Base-by-base conservation (phyloP, 2,113 vertebrate species). In the Neodontobutis hainanensis region DNA sequence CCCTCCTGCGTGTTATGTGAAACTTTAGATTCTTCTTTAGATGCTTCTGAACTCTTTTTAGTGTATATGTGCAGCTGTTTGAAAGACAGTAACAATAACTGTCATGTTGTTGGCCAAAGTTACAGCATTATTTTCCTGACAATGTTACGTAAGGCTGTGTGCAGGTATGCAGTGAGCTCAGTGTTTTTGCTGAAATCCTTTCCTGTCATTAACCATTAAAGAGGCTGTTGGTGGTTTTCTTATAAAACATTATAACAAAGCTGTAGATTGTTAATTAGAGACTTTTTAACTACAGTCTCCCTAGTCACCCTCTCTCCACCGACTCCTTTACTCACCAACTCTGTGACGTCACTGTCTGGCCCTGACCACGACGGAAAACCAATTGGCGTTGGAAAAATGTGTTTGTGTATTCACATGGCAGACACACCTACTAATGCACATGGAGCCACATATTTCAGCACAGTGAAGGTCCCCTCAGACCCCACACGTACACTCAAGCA, bases 291-390 rank as follows among this genome's bases (percentile, higher is more conserved):
- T 61, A 0, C 11, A 58, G 32, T 70, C 55, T 66, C 42, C 40
- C 8, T 59, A 8, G 19, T 55, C 74, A 59, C 46, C 64, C 62
- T 64, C 44, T 59, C 52, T 60, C 6, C 19, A 11, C 34, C 32
- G 45, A 53, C 7, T 44, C 51, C 43, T 47, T 61, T 16, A 35
- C 60, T 38, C 65, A 43, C 60, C 48, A 60, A 0, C 55, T 62
- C 61, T 65, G 78, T 88, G 83, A 90, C 82, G 83, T 90, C 86
- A 90, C 71, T 53, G 68, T 83, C 80, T 87, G 86, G 84, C 77
- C 52, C 34, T 27, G 19, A 34, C 60, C 3, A 47, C 79, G 48
- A 80, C 81, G 89, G 86, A 90, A 90, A 90, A 88, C 67, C 77
- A 32, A 72, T 77, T 78, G 48, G 53, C 78, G 64, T 73, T 71